Conservation (phyloP, 1,140 invertebrate species). For the Macrobrachium rosenbergii region DNA sequence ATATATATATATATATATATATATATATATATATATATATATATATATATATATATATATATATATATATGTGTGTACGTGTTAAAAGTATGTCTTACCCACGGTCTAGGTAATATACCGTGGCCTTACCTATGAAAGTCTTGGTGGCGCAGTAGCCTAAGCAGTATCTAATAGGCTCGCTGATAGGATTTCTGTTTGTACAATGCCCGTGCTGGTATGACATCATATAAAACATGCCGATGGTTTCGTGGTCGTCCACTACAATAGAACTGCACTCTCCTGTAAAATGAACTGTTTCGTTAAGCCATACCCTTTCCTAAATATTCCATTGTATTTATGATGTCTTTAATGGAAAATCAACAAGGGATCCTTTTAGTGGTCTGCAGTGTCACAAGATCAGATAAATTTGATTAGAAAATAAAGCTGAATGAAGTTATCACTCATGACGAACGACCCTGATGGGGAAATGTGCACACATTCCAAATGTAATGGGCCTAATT, state of each 20-base stretch:
- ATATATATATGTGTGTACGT: neutral
- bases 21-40: too few relatives aligned
- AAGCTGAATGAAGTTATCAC: too few relatives aligned
- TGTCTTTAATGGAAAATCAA: neutral
- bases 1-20: too few relatives aligned
- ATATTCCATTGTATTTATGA: neutral
- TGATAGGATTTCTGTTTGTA: slow-evolving; percentile 47
- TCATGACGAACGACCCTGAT: too few relatives aligned
- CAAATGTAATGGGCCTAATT: neutral
- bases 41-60: too few relatives aligned
- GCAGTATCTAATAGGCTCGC: slow-evolving; percentile 40
- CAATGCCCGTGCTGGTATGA: slow-evolving; percentile 53
- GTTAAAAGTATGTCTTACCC: neutral
- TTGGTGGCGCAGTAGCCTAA: slow-evolving; percentile 40
- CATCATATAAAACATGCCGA: slow-evolving; percentile 55
- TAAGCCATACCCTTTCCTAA: neutral
- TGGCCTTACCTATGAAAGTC: slow-evolving; percentile 44
- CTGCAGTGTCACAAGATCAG: neutral
- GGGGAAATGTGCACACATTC: too few relatives aligned
- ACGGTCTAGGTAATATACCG: too few relatives aligned
- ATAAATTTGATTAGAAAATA: too few relatives aligned
- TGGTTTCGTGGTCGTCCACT: slow-evolving; percentile 46
- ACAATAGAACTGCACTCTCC: slow-evolving; percentile 25
- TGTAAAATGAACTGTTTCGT: neutral
- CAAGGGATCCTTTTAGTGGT: neutral